phyloP scores from a whole-genome alignment of 2,797 vertebrate genomes.

The Champsocephalus gunnari region DNA sequence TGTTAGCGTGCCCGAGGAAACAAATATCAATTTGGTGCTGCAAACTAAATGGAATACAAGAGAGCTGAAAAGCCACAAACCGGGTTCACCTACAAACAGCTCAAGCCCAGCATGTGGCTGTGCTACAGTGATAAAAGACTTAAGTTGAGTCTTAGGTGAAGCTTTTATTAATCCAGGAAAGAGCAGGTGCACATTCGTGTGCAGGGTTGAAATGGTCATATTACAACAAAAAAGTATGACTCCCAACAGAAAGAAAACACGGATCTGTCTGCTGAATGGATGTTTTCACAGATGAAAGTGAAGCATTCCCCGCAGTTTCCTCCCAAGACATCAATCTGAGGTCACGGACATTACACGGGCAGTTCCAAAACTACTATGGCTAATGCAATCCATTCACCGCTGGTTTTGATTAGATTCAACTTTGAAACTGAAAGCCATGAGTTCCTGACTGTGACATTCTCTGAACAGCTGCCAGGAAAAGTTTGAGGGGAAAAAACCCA shows the following conservation, averaged over 20 bases:
- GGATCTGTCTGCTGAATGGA: slow-evolving; percentile 27
- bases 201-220: slow-evolving; percentile 21
- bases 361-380: slow-evolving; percentile 40
- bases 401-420: slow-evolving; percentile 57
- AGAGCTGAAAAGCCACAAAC: slow-evolving; percentile 23
- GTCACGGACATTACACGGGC: slow-evolving; percentile 35
- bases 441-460: slow-evolving; percentile 37
- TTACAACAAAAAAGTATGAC: slow-evolving; percentile 59
- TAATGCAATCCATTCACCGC: slow-evolving; percentile 43
- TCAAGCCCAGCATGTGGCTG: slow-evolving; percentile 9
- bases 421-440: slow-evolving; percentile 48
- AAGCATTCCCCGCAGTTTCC: slow-evolving; percentile 48
- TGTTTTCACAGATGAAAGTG: slow-evolving; percentile 72
- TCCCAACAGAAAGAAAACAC: slow-evolving; percentile 47
- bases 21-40: slow-evolving; percentile 10
- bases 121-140: not conserved
- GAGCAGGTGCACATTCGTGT: slow-evolving; percentile 68
- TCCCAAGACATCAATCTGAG: slow-evolving; percentile 51
- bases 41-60: slow-evolving; percentile 6
- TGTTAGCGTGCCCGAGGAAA: slow-evolving; percentile 32
- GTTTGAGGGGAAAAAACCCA: slow-evolving; percentile 36
- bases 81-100: slow-evolving; percentile 1
- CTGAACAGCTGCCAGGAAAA: slow-evolving; percentile 45
- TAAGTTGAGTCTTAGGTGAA: slow-evolving; percentile 17
- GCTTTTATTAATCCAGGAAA: slow-evolving; percentile 37